Percentiles rank a stretch among this genome's conserved stretches.
Evolutionary conservation across 1,140 invertebrate species (phyloP).

Genomic region (Phymastichus coffea): DNA sequence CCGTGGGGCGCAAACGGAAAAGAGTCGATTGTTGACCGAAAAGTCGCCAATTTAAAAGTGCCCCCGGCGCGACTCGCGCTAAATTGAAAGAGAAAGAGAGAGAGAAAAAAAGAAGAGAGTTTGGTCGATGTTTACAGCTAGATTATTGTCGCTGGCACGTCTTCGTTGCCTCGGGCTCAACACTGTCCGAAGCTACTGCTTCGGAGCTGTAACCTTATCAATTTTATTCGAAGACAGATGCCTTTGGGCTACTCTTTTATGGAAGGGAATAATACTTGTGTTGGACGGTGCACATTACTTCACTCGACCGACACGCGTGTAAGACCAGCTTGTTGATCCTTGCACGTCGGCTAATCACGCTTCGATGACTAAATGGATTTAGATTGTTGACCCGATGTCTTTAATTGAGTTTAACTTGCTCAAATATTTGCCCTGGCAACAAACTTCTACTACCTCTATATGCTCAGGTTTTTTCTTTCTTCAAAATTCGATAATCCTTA

Average conservation of each 20-base stretch:
- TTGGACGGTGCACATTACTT: slow-evolving; percentile 19
- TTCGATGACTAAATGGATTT: too few relatives aligned
- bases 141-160: slow-evolving; percentile 56
- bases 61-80: slow-evolving; percentile 41
- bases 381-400: too few relatives aligned
- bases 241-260: slow-evolving; percentile 38
- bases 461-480: too few relatives aligned
- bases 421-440: too few relatives aligned
- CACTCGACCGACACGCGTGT: too few relatives aligned
- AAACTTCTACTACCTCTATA: too few relatives aligned
- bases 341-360: too few relatives aligned
- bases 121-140: slow-evolving; percentile 57
- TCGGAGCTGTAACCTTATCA: slow-evolving; percentile 49
- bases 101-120: background rate
- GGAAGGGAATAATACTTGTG: slow-evolving; percentile 21
- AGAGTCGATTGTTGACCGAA: slow-evolving; percentile 59
- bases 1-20: slow-evolving; percentile 48
- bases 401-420: too few relatives aligned
- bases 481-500: too few relatives aligned
- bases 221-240: slow-evolving; percentile 52
- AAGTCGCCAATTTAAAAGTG: slow-evolving; percentile 60
- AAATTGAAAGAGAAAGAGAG: slow-evolving; percentile 20
- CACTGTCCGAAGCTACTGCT: too few relatives aligned
- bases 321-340: too few relatives aligned
- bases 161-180: slow-evolving; percentile 33